Evolutionary conservation across 2,113 vertebrate species (phyloP).

Genomic region (Odontophorus gujanensis): DNA sequence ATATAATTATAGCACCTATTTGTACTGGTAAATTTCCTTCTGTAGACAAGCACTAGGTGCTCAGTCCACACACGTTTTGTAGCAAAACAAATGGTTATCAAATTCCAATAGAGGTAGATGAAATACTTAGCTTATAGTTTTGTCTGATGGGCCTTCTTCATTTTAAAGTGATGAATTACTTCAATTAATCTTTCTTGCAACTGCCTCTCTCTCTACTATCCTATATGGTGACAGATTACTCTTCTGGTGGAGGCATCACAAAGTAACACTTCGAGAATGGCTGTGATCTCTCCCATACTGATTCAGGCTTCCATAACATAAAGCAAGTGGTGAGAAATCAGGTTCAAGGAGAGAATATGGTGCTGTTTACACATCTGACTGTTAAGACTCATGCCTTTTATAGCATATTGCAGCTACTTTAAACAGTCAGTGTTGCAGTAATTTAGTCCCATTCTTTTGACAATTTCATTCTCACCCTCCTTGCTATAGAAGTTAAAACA

Average conservation of each 20-base stretch:
- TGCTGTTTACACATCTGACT: conserved; percentile 65
- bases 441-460: conserved; percentile 70
- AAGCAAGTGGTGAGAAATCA: conserved; percentile 61
- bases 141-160: conserved; percentile 52
- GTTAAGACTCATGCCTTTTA: conserved; percentile 67
- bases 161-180: conserved; percentile 54
- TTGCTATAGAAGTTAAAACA: conserved; percentile 75
- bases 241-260: conserved; percentile 18
- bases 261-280: conserved; percentile 32
- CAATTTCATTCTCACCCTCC: conserved; percentile 78
- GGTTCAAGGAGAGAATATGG: conserved; percentile 56
- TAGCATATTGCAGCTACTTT: conserved; percentile 55
- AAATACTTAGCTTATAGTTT: conserved; percentile 54
- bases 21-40: conserved; percentile 10
- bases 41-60: conserved; percentile 43
- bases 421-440: conserved; percentile 53
- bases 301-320: conserved; percentile 38
- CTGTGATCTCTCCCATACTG: conserved; percentile 31
- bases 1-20: conserved; percentile 53
- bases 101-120: conserved; percentile 16
- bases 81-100: conserved; percentile 28
- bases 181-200: conserved; percentile 64
- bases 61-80: conserved; percentile 30
- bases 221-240: conserved; percentile 24
- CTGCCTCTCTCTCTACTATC: conserved; percentile 27